These are phyloP conservation scores for Danio tinwini DNA, from an alignment of 2,797 vertebrate genomes.

Conservation along the genomic window DNA sequence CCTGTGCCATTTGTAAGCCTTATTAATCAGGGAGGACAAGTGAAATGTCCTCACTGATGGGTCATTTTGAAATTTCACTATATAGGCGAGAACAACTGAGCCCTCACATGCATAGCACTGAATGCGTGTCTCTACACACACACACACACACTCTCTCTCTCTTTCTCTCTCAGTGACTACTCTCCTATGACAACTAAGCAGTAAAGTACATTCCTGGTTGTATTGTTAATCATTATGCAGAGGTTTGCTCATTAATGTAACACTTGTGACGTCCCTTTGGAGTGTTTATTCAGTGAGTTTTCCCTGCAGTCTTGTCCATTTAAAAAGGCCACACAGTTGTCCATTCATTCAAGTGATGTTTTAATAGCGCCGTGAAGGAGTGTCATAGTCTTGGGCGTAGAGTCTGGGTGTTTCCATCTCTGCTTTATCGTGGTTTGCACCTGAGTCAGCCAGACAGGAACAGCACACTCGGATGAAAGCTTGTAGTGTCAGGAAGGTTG, in stretches of 20 bases:
- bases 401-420: conserved; percentile 23
- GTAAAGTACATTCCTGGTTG: conserved; percentile 1
- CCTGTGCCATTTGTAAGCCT: too few relatives aligned
- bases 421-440: conserved; percentile 32
- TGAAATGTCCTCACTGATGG: too few relatives aligned
- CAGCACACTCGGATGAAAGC: not conserved
- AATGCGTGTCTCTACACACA: not conserved
- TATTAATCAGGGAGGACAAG: too few relatives aligned
- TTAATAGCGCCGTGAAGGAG: conserved; percentile 16
- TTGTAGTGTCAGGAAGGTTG: conserved; percentile 4
- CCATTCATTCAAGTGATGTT: conserved; percentile 23
- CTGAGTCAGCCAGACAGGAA: conserved; percentile 24
- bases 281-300: conserved; percentile 45
- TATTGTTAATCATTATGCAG: conserved; percentile 44
- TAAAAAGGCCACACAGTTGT: not conserved
- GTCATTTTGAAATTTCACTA: too few relatives aligned
- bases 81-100: too few relatives aligned
- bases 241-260: conserved; percentile 26
- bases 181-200: not conserved
- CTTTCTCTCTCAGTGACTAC: not conserved
- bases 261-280: conserved; percentile 1
- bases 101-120: too few relatives aligned
- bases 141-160: too few relatives aligned
- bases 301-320: not conserved
- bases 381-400: conserved; percentile 1